These are phyloP conservation scores for Abscondita cerata DNA, from an alignment of 2,888 invertebrate species.

Conservation along the genomic window DNA sequence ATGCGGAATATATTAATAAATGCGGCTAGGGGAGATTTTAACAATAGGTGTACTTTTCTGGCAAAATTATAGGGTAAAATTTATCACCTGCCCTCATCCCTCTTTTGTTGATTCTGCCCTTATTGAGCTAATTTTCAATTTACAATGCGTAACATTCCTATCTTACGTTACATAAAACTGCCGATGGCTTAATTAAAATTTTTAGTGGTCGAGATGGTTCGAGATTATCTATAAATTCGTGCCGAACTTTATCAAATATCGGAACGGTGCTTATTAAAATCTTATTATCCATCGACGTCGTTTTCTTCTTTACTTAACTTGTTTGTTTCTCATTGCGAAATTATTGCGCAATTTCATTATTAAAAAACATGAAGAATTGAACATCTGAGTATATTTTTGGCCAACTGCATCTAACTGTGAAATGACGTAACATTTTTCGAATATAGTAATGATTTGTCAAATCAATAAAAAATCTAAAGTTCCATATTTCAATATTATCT, in stretches of 20 bases:
- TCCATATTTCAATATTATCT: no score
- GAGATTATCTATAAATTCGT: constrained; percentile 8
- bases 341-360: no score
- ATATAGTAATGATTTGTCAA: no score
- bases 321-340: no score
- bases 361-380: no score
- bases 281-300: no score
- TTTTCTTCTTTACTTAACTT: no score
- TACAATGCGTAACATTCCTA: constrained; percentile 35
- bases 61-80: constrained; percentile 48
- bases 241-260: not conserved
- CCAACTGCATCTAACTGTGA: no score
- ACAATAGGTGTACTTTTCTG: constrained; percentile 46
- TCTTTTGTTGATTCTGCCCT: constrained; percentile 33
- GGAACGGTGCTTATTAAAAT: no score
- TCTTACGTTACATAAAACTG: constrained; percentile 17
- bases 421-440: no score
- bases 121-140: constrained; percentile 40
- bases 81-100: constrained; percentile 46
- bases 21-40: constrained; percentile 34
- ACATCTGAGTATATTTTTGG: no score
- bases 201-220: constrained; percentile 24
- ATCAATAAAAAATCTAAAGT: no score
- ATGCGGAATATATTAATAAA: constrained; percentile 46
- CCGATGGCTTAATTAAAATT: constrained; percentile 31